These are phyloP conservation scores for Flabesymbios commensalis DNA, from an alignment of 2,888 invertebrate genomes.

Conservation along the genomic window DNA sequence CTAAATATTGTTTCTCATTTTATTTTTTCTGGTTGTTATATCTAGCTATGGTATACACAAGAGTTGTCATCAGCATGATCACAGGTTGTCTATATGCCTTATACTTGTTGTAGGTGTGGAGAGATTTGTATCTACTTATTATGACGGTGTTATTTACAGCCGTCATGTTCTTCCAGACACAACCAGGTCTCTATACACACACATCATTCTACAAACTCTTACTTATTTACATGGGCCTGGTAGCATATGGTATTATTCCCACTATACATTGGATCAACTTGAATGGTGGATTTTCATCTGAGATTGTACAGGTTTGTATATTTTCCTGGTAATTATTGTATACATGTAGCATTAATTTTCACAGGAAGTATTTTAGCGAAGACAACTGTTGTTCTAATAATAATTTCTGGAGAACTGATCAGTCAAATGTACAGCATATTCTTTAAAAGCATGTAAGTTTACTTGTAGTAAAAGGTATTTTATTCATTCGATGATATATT, in stretches of 20 bases:
- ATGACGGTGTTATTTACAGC: slow-evolving; percentile 79
- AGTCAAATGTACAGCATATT: background rate
- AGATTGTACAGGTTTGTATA: slow-evolving; percentile 75
- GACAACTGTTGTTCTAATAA: background rate
- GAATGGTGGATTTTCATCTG: slow-evolving; percentile 85
- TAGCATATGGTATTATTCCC: slow-evolving; percentile 76
- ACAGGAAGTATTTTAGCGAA: background rate
- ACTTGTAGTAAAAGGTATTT: no score
- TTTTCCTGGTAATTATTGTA: background rate
- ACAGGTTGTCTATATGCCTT: no score
- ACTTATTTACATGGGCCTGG: slow-evolving; percentile 49
- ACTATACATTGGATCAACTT: slow-evolving; percentile 87
- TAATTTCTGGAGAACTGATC: background rate
- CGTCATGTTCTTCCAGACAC: slow-evolving; percentile 79
- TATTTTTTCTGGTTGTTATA: background rate
- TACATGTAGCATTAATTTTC: background rate
- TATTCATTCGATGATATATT: no score
- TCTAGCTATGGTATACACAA: background rate
- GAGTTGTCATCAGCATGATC: background rate
- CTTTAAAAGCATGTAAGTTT: background rate
- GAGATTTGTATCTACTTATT: slow-evolving; percentile 80
- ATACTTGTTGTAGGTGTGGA: slow-evolving; percentile 63
- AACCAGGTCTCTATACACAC: slow-evolving; percentile 47
- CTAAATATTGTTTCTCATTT: background rate
- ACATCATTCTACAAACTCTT: slow-evolving; percentile 68